Evolutionary conservation across 2,797 vertebrate genomes (phyloP).

Genomic region (Siniperca obscura): DNA sequence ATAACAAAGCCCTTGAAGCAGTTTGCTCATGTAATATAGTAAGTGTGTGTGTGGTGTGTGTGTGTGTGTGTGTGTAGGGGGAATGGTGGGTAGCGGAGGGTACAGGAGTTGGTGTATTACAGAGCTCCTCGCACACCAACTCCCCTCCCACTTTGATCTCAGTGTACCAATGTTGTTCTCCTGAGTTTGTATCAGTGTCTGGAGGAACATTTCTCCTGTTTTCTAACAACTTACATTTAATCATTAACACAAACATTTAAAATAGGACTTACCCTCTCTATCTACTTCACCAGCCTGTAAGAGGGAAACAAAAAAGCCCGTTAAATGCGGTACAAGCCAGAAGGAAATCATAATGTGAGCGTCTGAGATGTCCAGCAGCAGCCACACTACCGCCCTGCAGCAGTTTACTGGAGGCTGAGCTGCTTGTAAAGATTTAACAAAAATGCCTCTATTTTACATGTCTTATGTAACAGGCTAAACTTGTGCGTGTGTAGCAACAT

Average conservation of each 20-base stretch:
- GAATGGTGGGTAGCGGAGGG: conserved; percentile 21
- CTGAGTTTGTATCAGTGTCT: conserved; percentile 34
- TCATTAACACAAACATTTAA: neutral
- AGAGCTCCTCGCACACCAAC: conserved; percentile 66
- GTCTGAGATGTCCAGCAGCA: conserved; percentile 48
- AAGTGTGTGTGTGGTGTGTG: conserved; percentile 30
- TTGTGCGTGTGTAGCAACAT: conserved; percentile 62
- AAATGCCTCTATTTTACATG: conserved; percentile 52
- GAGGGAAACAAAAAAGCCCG: conserved; percentile 44
- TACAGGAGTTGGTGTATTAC: conserved; percentile 40
- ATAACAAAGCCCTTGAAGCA: conserved; percentile 77
- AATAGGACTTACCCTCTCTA: conserved; percentile 88
- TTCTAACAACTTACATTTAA: conserved; percentile 27
- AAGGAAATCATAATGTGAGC: conserved; percentile 32
- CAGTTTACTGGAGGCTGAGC: conserved; percentile 16
- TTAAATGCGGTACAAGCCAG: conserved; percentile 39
- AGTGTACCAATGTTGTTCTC: conserved; percentile 44
- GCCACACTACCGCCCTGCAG: conserved; percentile 23
- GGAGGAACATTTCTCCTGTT: conserved; percentile 25
- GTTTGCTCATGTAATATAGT: conserved; percentile 56
- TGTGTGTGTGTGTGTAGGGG: conserved; percentile 20
- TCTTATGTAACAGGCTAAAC: conserved; percentile 60
- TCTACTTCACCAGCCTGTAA: conserved; percentile 89
- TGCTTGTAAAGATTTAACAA: conserved; percentile 43
- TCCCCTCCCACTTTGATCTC: conserved; percentile 75